Evolutionary conservation across 2,113 vertebrate species (phyloP), one percentile per base, ranked within the genome.

Genomic region (Steatornis caripensis): DNA sequence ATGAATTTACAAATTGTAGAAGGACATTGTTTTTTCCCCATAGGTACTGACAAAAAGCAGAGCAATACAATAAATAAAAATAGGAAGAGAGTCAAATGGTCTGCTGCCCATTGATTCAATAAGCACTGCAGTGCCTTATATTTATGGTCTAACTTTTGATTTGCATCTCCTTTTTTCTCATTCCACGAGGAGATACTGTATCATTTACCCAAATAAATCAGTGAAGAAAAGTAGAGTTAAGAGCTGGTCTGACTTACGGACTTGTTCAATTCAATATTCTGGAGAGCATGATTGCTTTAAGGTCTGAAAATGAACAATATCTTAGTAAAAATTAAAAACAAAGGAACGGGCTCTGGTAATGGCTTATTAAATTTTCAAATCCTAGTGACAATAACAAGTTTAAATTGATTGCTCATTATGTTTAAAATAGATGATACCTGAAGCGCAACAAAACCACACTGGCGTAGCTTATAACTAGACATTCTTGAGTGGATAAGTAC

Each of bases 281-380:
- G 26, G 89, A 98, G 46, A 97, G 76, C 89, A 92, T 75, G 91
- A 97, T 97, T 98, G 88, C 95, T 97, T 97, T 94, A 98, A 96
- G 95, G 93, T 68, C 89, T 96, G 90, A 97, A 96, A 96, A 89
- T 94, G 95, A 98, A 96, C 84, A 97, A 82, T 70, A 91, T 96
- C 93, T 97, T 96, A 84, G 96, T 91, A 97, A 97, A 98, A 98
- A 98, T 98, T 98, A 97, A 98, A 98, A 96, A 95, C 95, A 96
- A 97, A 97, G n/a, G 61, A 98, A 97, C 95, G 82, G 96, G 96
- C 96, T 97, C 87, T 95, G 88, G 95, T 98, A 98, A 98, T 97
- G 98, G 97, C 97, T 98, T 98, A 98, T 98, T 98, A 98, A 97
- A 98, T 98, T 98, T 98, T 97, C 97, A 98, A 97, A 89, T 69